Base-by-base conservation (phyloP, 1,140 invertebrate genomes). In the Eciton burchellii region DNA sequence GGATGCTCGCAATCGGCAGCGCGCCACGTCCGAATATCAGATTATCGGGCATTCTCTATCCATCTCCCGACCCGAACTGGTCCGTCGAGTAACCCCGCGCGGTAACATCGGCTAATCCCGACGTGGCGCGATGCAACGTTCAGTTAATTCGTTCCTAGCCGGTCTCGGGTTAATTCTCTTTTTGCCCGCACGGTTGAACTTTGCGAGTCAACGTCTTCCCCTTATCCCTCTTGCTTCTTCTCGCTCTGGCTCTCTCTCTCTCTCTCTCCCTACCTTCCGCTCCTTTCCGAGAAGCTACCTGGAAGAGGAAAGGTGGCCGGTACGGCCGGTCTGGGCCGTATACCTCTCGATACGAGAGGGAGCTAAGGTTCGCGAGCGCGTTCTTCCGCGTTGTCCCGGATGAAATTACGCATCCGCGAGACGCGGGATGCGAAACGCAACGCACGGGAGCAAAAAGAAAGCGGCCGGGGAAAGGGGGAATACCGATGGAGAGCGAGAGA, bases 301-400 rank as follows among this genome's bases (percentile, higher is more conserved):
- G 76, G 74, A 81, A 68, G 70, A 12, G 70, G 29, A 41, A 70
- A 19, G 68, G 47, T 82, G 83, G 77, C 83, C 77, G 84, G 88
- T 84, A 81, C 35, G 35, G 65, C 47, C 16, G 12, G 35, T 35
- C 16, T n/a, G n/a, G n/a, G 63, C 29, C 26, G 29, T 65, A 76
- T 29, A 47, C 19, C 47, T 66, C 12, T n/a, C 71, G 71, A 84
- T 84, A 21, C 71, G 68, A 73, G 68, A 71, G n/a, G 74, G 84
- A 62, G 81, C 74, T 71, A 84, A 88, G 86, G 83, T 85, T 85
- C 71, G 35, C 62, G 26, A 4, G 59, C 56, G 45, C 57, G 52
- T 62, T 76, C 86, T 90, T 90, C 86, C 86, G 88, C 86, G 86
- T 90, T 88, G 84, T 88, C 83, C 85, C 84, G 83, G 83, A 87